phyloP scores from a whole-genome alignment of 2,113 vertebrate species.

The Hippocampus abdominalis region DNA sequence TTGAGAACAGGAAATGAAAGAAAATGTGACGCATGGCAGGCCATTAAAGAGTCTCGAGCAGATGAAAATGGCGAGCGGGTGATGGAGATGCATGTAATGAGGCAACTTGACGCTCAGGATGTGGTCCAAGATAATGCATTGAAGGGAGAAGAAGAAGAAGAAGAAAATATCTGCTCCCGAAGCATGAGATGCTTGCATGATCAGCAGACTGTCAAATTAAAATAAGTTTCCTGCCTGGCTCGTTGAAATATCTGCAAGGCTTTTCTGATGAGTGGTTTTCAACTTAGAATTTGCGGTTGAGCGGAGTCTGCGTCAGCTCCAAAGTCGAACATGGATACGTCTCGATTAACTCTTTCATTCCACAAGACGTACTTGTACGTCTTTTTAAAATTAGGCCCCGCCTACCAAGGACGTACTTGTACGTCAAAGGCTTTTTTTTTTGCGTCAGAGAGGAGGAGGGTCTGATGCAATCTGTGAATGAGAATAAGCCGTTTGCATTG shows the following conservation, averaged over 20 bases:
- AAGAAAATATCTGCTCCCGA: slow-evolving; percentile 5
- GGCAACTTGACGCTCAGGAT: slow-evolving; percentile 10
- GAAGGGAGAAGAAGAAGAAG: slow-evolving; percentile 1
- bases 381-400: no score
- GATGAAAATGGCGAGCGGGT: slow-evolving; percentile 16
- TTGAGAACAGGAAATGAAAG: slow-evolving; percentile 16
- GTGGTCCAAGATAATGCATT: neutral
- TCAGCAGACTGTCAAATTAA: slow-evolving; percentile 20
- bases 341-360: no score
- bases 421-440: no score
- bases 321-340: no score
- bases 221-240: neutral
- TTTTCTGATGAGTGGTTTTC: no score
- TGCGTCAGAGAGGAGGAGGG: no score
- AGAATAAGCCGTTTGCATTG: no score
- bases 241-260: neutral
- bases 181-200: neutral
- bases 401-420: no score
- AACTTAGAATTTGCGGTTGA: no score
- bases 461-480: no score
- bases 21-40: neutral
- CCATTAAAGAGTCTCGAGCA: slow-evolving; percentile 18
- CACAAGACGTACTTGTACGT: no score
- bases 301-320: no score
- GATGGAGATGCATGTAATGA: slow-evolving; percentile 16